phyloP scores from a whole-genome alignment of 1,140 invertebrate species.

The Bathynomus jamesi region DNA sequence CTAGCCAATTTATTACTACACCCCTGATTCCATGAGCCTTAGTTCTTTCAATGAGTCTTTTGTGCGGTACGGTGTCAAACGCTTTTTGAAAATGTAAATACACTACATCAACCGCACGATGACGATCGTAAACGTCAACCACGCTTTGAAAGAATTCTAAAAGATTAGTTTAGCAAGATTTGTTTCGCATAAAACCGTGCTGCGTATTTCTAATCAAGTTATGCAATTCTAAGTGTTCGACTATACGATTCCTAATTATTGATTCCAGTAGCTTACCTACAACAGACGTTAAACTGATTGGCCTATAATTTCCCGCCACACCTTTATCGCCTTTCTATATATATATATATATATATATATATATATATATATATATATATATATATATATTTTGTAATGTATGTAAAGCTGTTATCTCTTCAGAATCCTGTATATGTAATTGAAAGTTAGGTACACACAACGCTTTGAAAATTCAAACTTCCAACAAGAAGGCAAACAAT shows the following conservation, averaged over 20 bases:
- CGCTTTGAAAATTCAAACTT: neutral
- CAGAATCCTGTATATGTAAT: neutral
- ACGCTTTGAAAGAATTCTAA: neutral
- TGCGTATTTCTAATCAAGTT: neutral
- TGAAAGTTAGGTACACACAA: neutral
- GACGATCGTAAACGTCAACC: neutral
- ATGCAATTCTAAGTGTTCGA: neutral
- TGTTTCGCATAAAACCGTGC: neutral
- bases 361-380: neutral
- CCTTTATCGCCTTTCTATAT: neutral
- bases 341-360: neutral
- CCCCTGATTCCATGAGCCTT: too few relatives aligned
- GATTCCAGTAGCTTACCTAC: too few relatives aligned
- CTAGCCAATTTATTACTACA: too few relatives aligned
- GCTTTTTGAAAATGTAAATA: too few relatives aligned
- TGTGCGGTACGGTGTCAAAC: too few relatives aligned
- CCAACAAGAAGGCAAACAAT: neutral
- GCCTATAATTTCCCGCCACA: neutral
- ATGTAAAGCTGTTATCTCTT: neutral
- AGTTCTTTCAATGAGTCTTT: too few relatives aligned
- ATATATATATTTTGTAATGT: neutral
- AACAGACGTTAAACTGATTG: too few relatives aligned
- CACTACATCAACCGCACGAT: too few relatives aligned
- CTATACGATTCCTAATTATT: too few relatives aligned
- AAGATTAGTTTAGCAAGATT: neutral